Evolutionary conservation across 2,113 vertebrate genomes (phyloP), one percentile per base, ranked within the genome.

Genomic region (Nothoprocta pentlandii): DNA sequence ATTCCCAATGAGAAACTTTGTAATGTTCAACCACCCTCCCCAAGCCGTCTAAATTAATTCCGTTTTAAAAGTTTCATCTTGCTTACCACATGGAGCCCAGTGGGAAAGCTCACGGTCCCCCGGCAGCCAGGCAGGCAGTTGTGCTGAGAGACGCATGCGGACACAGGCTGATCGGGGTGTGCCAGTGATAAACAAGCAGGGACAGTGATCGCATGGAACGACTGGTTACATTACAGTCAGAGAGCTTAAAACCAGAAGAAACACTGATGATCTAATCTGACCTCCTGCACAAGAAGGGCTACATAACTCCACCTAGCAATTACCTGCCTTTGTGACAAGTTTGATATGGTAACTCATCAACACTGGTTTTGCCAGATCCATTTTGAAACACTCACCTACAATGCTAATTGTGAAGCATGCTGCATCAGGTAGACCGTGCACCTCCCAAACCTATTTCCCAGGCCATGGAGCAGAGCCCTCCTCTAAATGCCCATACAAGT

Each of bases 201-300:
- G 93, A 94, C 94, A 95, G 62, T 58, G 93, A 97, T 22, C 13
- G 30, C 80, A 69, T 26, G 93, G 85, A 92, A 95, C 76, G 92
- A 86, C 88, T 93, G 76, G 90, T 92, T 96, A 73, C 90, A 86
- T 87, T 41, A 86, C 32, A 95, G 83, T 81, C 73, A 79, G 61
- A 78, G 80, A 94, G 81, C 44, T 92, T 77, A 90, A 97, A 94
- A 68, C 62, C 49, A 90, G 88, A 80, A 95, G 90, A 95, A 96
- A 94, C 21, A 61, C 58, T 41, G 92, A 92, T 96, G 90, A 97
- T 94, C 92, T 96, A 94, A 95, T 94, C 87, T 95, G 90, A 95
- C 85, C 82, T 96, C 41, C 85, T 92, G 87, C 82, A 78, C 75
- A 88, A 95, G 61, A 71, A 51, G 86, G 39, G 73, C 56, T 70